These are phyloP conservation scores for Tribolium freemani DNA, from an alignment of 2,888 invertebrate species.

Conservation along the genomic window DNA sequence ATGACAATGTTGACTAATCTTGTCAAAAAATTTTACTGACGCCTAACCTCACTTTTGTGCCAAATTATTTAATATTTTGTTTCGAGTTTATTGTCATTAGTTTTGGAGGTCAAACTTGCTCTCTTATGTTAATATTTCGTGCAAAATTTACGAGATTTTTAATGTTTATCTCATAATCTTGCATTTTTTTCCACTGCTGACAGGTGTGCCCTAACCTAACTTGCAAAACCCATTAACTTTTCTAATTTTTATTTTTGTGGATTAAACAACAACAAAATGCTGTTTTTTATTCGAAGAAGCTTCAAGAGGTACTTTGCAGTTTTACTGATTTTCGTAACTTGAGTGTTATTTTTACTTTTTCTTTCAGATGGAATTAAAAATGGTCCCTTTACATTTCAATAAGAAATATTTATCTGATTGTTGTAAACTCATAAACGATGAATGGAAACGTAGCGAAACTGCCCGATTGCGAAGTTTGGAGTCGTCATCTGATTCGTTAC, in stretches of 20 bases:
- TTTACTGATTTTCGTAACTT: too few species aligned
- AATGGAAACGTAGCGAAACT: conserved; percentile 88
- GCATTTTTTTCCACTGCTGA: not conserved
- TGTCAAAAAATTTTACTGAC: not conserved
- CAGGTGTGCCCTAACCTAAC: not conserved
- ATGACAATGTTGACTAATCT: too few species aligned
- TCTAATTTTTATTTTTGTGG: not conserved
- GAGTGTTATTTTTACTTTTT: not conserved
- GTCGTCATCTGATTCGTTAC: conserved; percentile 80
- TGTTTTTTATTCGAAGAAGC: too few species aligned
- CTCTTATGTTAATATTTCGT: too few species aligned
- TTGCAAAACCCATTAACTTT: not conserved
- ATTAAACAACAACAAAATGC: too few species aligned
- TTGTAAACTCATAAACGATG: conserved; percentile 84
- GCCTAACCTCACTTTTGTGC: not conserved
- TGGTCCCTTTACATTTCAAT: conserved; percentile 80
- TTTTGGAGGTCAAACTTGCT: too few species aligned
- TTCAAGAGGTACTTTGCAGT: not conserved
- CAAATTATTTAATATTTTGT: too few species aligned
- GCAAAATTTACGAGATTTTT: too few species aligned
- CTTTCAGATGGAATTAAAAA: conserved; percentile 60
- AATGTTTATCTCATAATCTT: too few species aligned
- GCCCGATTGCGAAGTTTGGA: conserved; percentile 83
- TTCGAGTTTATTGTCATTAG: too few species aligned
- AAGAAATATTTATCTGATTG: conserved; percentile 80